Evolutionary conservation across 2,888 invertebrate species (phyloP).

Genomic region (Leistus spinibarbis): DNA sequence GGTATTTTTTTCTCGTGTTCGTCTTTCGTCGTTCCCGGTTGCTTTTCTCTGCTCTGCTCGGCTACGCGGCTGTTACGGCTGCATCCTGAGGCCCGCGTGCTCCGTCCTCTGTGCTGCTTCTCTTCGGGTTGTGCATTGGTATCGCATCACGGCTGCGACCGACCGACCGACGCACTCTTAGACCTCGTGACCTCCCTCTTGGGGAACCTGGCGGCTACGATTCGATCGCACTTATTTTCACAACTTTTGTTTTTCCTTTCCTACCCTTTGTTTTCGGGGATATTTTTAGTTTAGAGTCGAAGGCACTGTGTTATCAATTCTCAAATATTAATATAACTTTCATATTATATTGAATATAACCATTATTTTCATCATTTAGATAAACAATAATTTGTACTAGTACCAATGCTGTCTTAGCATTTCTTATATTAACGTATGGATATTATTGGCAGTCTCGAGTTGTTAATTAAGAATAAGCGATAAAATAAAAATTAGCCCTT

Average conservation of each 20-base stretch:
- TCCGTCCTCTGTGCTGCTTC: not conserved
- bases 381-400: no score
- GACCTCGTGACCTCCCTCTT: not conserved
- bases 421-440: no score
- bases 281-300: not conserved
- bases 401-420: no score
- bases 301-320: not conserved
- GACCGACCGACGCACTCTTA: not conserved
- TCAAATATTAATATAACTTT: not conserved
- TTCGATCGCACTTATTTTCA: not conserved
- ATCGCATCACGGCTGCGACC: not conserved
- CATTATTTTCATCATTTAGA: no score
- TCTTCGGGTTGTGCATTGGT: not conserved
- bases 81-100: not conserved
- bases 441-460: no score
- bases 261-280: not conserved
- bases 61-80: not conserved
- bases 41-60: not conserved
- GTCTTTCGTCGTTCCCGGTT: slow-evolving; percentile 29
- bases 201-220: not conserved
- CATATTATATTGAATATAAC: not conserved
- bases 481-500: not conserved
- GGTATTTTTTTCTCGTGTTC: slow-evolving; percentile 59
- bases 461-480: not conserved
- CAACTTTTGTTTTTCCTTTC: not conserved